Base-by-base conservation (phyloP, 1,140 invertebrate species). In the Drosophila kanapiae region DNA sequence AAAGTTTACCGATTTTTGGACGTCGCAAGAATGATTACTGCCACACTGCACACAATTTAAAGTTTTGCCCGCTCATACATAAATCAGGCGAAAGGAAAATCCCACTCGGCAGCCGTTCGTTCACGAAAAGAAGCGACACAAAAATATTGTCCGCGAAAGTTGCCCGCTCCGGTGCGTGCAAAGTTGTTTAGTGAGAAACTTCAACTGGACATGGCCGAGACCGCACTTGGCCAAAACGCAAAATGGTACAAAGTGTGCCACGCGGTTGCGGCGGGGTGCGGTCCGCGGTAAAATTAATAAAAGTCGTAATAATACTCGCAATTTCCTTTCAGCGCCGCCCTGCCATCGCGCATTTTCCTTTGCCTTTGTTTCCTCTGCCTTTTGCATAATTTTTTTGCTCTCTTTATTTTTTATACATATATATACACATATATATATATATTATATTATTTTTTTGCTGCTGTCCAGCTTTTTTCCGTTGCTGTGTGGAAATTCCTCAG, bases 221-320 rank as follows among this genome's bases (percentile, higher is more conserved):
- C 37, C 13, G 47, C 62, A 64, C 48, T 75, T 77, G 70, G 62
- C 64, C 69, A 49, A 75, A 72, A 72, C 59, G 76, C 79, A 78
- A 71, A 59, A 71, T 72, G 60, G 85, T 82, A 86, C 83, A 86
- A 86, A 86, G 27, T 61, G 59, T 47, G 56, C 54, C 51, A 53
- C 8, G 53, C 23, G 35, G 45, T 29, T 13, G 43, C 31, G 38
- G 51, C 16, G 47, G 14, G 13, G 16, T 47, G n/a, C n/a, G 60
- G 60, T 64, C 60, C 9, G 70, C 67, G 74, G 78, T 53, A 90
- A 90, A 90, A 90, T 90, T 90, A 90, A 90, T 90, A 90, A 90
- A 90, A 90, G 85, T 90, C 85, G 83, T 90, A 90, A 90, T 90
- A 90, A 90, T 90, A 82, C 85, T 90, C 81, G 85, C 81, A 90